Evolutionary conservation across 1,140 invertebrate genomes (phyloP).

Genomic region (Anagrus nilaparvatae): DNA sequence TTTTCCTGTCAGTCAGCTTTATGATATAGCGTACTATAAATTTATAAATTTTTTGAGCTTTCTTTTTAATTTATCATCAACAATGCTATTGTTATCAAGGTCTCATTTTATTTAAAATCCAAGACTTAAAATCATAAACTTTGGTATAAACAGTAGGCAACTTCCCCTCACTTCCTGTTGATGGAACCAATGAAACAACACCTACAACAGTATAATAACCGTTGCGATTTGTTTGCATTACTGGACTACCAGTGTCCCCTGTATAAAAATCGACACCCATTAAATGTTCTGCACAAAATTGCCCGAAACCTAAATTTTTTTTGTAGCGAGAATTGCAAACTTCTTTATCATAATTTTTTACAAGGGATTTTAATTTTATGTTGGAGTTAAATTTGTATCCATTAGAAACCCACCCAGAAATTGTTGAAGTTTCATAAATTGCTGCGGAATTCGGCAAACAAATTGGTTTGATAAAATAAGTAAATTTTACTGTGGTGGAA

Average conservation of each 20-base stretch:
- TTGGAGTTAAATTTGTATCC: neutral
- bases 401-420: neutral
- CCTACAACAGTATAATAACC: conserved; percentile 36
- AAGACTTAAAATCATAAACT: conserved; percentile 49
- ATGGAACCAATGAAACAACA: conserved; percentile 57
- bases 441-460: conserved; percentile 53
- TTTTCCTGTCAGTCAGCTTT: conserved; percentile 43
- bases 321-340: neutral
- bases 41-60: too few species aligned
- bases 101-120: conserved; percentile 45
- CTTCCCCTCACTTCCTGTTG: conserved; percentile 49
- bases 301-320: neutral
- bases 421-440: conserved; percentile 45
- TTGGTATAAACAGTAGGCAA: conserved; percentile 62
- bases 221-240: conserved; percentile 43
- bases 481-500: conserved; percentile 44
- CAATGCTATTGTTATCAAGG: too few species aligned
- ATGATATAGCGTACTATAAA: conserved; percentile 52
- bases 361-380: neutral
- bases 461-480: conserved; percentile 59
- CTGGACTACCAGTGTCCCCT: conserved; percentile 61
- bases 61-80: too few species aligned
- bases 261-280: conserved; percentile 50
- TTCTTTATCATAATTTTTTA: neutral
- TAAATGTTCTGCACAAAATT: conserved; percentile 40